These are phyloP conservation scores for Ischnura elegans DNA, from an alignment of 2,888 invertebrate genomes.

Conservation along the genomic window DNA sequence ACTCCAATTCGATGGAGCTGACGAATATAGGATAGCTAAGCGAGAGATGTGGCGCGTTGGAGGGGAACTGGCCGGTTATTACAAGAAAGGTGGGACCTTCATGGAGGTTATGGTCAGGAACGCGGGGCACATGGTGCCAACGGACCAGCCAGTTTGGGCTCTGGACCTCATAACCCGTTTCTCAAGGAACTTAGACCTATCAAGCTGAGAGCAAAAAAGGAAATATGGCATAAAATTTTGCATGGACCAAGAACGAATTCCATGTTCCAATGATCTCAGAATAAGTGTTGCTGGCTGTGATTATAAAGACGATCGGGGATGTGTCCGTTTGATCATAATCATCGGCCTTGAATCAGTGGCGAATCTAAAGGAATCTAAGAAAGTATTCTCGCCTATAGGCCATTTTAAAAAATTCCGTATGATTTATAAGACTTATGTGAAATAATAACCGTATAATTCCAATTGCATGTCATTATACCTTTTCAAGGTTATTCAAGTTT, in stretches of 20 bases:
- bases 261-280: not conserved
- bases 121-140: conserved; percentile 77
- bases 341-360: too few relatives aligned
- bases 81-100: conserved; percentile 73
- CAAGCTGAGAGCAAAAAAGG: not conserved
- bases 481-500: too few relatives aligned
- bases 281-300: too few relatives aligned
- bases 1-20: conserved; percentile 69
- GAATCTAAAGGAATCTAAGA: too few relatives aligned
- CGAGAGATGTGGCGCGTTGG: conserved; percentile 74
- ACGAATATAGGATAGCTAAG: conserved; percentile 74
- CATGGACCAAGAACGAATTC: not conserved
- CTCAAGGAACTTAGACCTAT: conserved; percentile 75
- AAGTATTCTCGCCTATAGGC: too few relatives aligned
- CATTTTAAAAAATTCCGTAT: too few relatives aligned
- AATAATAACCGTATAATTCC: too few relatives aligned
- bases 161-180: conserved; percentile 77
- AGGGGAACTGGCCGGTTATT: conserved; percentile 74
- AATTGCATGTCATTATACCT: too few relatives aligned
- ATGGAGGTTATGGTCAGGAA: conserved; percentile 74
- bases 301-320: not conserved
- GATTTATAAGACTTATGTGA: too few relatives aligned
- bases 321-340: too few relatives aligned
- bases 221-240: not conserved
- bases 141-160: conserved; percentile 76